Percentiles rank a stretch among this genome's conserved stretches.
phyloP scores from a whole-genome alignment of 2,113 vertebrate species.

The Xenotilapia leptura region DNA sequence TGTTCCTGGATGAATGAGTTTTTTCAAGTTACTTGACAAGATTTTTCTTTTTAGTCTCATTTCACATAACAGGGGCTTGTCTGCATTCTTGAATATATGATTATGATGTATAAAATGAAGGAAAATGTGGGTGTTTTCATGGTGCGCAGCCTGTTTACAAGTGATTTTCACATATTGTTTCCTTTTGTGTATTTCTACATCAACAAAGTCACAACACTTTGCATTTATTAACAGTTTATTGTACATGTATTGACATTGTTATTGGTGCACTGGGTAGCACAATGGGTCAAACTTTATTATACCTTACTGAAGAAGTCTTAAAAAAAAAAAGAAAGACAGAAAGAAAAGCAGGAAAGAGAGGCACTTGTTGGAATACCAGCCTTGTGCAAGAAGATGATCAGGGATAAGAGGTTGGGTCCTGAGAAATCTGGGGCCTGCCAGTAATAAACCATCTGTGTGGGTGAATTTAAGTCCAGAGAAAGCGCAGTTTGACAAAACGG shows the following conservation, averaged over 20 bases:
- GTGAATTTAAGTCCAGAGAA: background rate
- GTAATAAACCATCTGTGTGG: constrained; percentile 4
- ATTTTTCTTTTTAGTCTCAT: background rate
- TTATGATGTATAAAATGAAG: background rate
- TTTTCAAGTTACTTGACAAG: background rate
- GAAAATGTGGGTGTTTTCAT: background rate
- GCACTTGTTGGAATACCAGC: constrained; percentile 34
- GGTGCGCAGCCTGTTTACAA: background rate
- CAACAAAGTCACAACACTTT: background rate
- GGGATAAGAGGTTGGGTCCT: background rate
- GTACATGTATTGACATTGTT: constrained; percentile 48
- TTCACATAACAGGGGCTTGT: background rate
- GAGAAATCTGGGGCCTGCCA: constrained; percentile 30
- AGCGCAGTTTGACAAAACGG: background rate
- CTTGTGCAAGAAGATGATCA: background rate
- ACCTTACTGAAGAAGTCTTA: background rate
- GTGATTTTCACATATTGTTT: background rate
- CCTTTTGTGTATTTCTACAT: background rate
- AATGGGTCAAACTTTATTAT: background rate
- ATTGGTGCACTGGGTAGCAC: constrained; percentile 8
- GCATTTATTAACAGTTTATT: constrained; percentile 66
- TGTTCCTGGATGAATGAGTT: background rate
- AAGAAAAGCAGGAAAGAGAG: background rate
- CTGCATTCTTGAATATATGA: background rate
- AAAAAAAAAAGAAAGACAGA: background rate